Evolutionary conservation across 1,140 invertebrate genomes (phyloP), one percentile per base, ranked within the genome.

Genomic region (Sweltsa coloradensis): DNA sequence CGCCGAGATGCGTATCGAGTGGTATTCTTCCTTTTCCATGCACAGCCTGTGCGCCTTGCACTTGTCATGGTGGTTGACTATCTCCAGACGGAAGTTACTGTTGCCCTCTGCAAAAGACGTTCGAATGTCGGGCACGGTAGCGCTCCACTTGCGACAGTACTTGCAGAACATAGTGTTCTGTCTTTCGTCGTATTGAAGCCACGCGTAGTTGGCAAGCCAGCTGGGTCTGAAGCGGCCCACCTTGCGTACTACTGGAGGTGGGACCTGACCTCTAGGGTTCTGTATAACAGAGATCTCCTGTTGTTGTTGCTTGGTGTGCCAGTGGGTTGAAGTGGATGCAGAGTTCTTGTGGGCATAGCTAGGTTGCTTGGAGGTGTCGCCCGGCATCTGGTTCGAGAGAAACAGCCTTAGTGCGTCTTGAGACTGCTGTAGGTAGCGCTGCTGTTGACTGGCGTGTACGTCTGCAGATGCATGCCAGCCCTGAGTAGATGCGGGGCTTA

Each of bases 41-140:
- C 79, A 83, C 43, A 81, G 57, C 51, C 74, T 71, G 57, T 83
- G 79, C n/a, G 79, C 79, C 60, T 83, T 83, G 57, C 78, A 81
- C 57, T 79, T 81, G 61, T 82, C 77, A 57, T 83, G 80, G 62
- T 83, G 80, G 60, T 83, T 82, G 18, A 83, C 73, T 54, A 83
- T 84, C 65, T 83, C 80, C 25, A 81, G 64, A 45, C 80, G 70
- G 63, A 83, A 83, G 60, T 83, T 83, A 23, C 73, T 73, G 55
- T 80, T 83, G n/a, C 80, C 80, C 52, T 79, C 74, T 3, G 79
- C 77, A 55, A 84, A 84, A 2, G 79, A 82, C 18, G 80, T 83
- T 42, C 79, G 71, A 56, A 81, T 79, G 44, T 80, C 76, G 13
- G 78, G 76, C 46, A 83, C 66, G 9, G 75, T 72, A 26, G 72